Conservation (phyloP, 2,797 vertebrate species). For the Alosa sapidissima region DNA sequence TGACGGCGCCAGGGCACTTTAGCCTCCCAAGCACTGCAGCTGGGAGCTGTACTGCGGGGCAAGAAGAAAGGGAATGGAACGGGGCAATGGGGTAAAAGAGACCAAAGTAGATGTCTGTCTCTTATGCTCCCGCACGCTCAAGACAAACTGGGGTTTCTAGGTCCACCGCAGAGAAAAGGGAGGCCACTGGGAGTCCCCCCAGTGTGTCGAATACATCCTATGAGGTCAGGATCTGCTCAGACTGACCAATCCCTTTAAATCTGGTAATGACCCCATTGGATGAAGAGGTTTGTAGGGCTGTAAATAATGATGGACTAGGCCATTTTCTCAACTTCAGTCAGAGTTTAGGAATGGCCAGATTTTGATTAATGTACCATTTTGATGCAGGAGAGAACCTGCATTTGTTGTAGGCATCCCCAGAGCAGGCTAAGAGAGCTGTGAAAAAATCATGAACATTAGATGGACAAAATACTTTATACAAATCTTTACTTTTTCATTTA, state of each 20-base stretch:
- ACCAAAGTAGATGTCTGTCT: background rate
- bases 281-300: background rate
- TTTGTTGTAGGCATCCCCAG: background rate
- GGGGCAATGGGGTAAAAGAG: slow-evolving; percentile 14
- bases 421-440: background rate
- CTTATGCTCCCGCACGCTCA: background rate
- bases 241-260: background rate
- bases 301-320: background rate
- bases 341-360: background rate
- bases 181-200: background rate
- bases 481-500: background rate
- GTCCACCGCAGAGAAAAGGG: background rate
- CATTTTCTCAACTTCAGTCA: slow-evolving; percentile 15
- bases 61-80: slow-evolving; percentile 48
- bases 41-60: slow-evolving; percentile 48
- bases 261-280: background rate
- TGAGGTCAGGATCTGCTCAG: background rate
- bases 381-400: slow-evolving; percentile 12
- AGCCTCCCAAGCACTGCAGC: slow-evolving; percentile 28
- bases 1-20: slow-evolving; percentile 45
- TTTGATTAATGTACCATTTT: slow-evolving; percentile 25
- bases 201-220: background rate
- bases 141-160: background rate
- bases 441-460: background rate
- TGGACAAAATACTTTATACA: background rate